These are phyloP conservation scores for Numenius arquata DNA, from an alignment of 2,113 vertebrate species.

Conservation along the genomic window DNA sequence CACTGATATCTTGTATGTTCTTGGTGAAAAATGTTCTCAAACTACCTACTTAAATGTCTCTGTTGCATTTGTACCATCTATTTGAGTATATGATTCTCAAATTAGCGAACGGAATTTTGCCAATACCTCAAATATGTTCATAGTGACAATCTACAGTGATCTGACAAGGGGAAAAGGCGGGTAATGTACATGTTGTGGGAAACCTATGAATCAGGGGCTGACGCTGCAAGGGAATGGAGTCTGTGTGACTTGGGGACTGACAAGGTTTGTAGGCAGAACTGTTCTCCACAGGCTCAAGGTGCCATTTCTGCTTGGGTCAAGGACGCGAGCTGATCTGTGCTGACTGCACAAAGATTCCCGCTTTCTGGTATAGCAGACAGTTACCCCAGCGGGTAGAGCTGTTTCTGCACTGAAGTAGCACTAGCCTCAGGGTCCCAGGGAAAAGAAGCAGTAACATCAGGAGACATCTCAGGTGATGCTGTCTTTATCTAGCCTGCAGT, in stretches of 20 bases:
- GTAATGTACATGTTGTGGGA: neutral
- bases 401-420: neutral
- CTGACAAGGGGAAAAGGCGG: neutral
- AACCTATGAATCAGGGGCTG: neutral
- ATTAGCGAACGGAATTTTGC: neutral
- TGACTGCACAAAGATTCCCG: neutral
- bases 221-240: neutral
- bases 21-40: neutral
- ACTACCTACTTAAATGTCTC: neutral
- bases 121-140: neutral
- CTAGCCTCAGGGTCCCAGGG: neutral
- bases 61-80: neutral
- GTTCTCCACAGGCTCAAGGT: neutral
- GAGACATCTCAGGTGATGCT: neutral
- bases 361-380: neutral
- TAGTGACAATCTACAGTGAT: neutral
- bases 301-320: neutral
- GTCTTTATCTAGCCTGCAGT: neutral
- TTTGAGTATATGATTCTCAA: neutral
- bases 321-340: neutral
- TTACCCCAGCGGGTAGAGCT: neutral
- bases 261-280: neutral
- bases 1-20: neutral
- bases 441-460: neutral
- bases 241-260: neutral